Evolutionary conservation across 2,797 vertebrate species (phyloP).

Genomic region (Adrianichthys oophorus): DNA sequence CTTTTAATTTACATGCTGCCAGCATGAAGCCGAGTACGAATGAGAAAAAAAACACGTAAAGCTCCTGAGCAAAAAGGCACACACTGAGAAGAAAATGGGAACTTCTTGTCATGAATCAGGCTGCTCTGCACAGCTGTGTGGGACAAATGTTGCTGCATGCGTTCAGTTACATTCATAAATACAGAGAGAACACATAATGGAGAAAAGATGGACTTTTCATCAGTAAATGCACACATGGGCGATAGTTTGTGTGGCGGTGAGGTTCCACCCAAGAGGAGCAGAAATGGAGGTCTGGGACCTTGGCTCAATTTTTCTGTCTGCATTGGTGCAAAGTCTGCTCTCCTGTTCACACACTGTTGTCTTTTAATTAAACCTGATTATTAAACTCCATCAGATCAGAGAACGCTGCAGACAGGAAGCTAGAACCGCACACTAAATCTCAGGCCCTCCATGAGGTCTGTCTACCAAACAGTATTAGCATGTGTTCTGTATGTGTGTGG

Average conservation of each 20-base stretch:
- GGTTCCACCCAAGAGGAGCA: constrained; percentile 15
- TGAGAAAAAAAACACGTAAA: constrained; percentile 38
- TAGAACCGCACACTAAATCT: constrained; percentile 42
- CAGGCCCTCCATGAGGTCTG: constrained; percentile 38
- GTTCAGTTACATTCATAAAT: constrained; percentile 34
- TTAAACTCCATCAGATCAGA: constrained; percentile 43
- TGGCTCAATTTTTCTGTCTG: constrained; percentile 2
- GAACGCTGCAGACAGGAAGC: constrained; percentile 29
- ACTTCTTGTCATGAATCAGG: constrained; percentile 43
- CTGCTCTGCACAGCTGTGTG: constrained; percentile 42
- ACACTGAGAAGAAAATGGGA: constrained; percentile 44
- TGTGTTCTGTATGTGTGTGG: constrained; percentile 17
- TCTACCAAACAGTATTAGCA: constrained; percentile 17
- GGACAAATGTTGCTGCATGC: constrained; percentile 40
- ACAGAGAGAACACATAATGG: constrained; percentile 45
- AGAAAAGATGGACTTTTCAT: constrained; percentile 33
- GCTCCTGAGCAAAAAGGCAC: constrained; percentile 27
- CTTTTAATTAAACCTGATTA: constrained; percentile 42
- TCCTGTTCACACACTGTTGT: constrained; percentile 25
- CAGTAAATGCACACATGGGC: constrained; percentile 19
- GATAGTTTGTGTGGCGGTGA: constrained; percentile 27
- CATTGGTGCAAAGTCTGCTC: constrained; percentile 24
- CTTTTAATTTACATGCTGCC: constrained; percentile 44
- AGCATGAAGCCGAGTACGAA: constrained; percentile 22
- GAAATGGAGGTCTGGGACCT: neutral